Conservation (phyloP, 2,113 vertebrate species). For the Theristicus caerulescens region DNA sequence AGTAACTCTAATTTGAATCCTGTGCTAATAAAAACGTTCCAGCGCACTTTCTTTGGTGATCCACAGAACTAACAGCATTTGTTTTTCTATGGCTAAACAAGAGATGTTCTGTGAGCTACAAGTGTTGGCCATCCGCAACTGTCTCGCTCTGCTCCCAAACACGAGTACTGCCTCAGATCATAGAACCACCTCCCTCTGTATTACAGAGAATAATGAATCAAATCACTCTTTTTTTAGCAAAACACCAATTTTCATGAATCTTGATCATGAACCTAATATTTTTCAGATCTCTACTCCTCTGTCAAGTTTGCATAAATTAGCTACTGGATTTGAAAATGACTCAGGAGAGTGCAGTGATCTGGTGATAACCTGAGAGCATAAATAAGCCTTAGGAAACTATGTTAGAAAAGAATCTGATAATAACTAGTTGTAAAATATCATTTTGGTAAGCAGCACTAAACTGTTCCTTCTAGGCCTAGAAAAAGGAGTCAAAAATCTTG, state of each 20-base stretch:
- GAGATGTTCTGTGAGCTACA: neutral
- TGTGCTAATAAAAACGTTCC: neutral
- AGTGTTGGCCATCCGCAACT: accelerated
- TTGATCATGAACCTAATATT: neutral
- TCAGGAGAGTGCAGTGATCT: neutral
- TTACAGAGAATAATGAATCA: neutral
- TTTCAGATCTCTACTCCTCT: neutral
- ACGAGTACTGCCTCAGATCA: neutral
- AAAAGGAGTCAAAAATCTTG: neutral
- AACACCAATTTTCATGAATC: neutral
- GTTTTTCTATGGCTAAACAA: neutral
- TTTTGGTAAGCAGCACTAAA: neutral
- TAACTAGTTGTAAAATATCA: neutral
- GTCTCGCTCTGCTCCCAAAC: neutral
- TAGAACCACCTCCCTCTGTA: neutral
- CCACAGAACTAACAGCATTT: neutral
- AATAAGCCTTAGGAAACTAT: neutral
- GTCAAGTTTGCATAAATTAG: neutral
- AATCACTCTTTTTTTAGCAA: neutral
- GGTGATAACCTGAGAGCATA: neutral
- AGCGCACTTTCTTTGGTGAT: accelerated
- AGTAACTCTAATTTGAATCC: neutral
- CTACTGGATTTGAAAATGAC: neutral
- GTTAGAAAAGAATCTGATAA: neutral
- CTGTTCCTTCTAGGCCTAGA: neutral